Base-by-base conservation (phyloP, 2,888 invertebrate species). In the Melieria picta region DNA sequence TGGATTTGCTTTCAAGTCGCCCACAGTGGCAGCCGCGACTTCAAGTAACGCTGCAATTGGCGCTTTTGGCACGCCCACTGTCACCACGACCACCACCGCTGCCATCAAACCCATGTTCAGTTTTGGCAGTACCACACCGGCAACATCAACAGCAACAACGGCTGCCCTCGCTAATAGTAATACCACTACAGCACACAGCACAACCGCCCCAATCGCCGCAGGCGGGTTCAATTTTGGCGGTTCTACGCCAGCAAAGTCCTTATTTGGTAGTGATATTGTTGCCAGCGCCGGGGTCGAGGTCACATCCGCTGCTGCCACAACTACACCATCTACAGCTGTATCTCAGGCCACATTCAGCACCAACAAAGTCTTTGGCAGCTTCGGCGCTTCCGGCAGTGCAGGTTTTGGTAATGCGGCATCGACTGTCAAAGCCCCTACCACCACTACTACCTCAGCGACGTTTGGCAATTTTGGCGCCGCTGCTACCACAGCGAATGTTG, bases 61-160 rank as follows among this genome's bases (percentile, higher is more conserved):
- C 7, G 46, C 48, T 1, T n/a, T 72, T 6, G 10, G 64, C 52
- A 67, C 65, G 52, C 60, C n/a, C 4, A 5, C 55, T 9, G 7
- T n/a, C n/a, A 50, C 58, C 30, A 69, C 70, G 11, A 16, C 77
- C 52, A 16, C 77, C 52, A 71, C 75, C n/a, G 72, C 73, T 9
- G 58, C 75, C 6, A 70, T 76, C n/a, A 77, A 78, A 58, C 77
- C 78, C 42, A 75, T 76, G 70, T 77, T 78, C 71, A 76, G 74
- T 69, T 78, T 77, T 72, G 76, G 50, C 72, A 65, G 13, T 70
- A 1, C 11, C 69, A 58, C 62, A 42, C 9, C 65, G 7, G 7
- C 72, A 43, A 43, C 72, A 42, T 5, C 69, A 11, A 56, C 67
- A 68, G 9, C 42, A 58, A 9, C 67, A 65, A 30, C 72, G 13